A percentile compares a stretch with the other conserved stretches of the same genome.
Conservation (phyloP, 2,113 vertebrate species). For the Quiscalus mexicanus region DNA sequence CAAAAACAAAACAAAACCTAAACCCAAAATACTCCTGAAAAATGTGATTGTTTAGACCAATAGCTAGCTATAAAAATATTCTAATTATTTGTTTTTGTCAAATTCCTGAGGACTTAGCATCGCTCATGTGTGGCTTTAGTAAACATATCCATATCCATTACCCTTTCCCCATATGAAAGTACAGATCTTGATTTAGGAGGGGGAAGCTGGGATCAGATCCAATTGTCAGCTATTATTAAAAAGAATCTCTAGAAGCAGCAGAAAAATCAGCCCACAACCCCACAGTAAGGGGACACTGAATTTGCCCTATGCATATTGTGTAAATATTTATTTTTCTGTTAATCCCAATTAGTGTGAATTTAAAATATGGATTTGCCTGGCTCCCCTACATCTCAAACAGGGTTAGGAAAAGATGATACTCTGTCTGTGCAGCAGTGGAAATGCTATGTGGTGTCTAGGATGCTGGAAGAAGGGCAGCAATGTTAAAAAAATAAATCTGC, state of each 20-base stretch:
- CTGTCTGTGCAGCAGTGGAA: background rate
- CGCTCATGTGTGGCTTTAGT: background rate
- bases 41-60: background rate
- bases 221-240: background rate
- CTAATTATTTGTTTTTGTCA: constrained; percentile 5
- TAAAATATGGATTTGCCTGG: background rate
- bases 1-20: background rate
- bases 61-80: background rate
- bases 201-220: background rate
- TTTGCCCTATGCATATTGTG: background rate
- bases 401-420: background rate
- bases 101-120: background rate
- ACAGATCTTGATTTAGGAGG: background rate
- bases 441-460: background rate
- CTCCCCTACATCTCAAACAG: background rate
- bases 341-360: background rate
- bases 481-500: background rate
- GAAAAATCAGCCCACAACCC: background rate
- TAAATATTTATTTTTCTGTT: background rate
- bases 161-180: background rate
- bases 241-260: background rate
- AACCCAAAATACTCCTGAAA: background rate
- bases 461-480: background rate
- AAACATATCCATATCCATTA: constrained; percentile 8
- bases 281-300: background rate